Conservation (phyloP, 2,888 invertebrate species). For the Troides helena region DNA sequence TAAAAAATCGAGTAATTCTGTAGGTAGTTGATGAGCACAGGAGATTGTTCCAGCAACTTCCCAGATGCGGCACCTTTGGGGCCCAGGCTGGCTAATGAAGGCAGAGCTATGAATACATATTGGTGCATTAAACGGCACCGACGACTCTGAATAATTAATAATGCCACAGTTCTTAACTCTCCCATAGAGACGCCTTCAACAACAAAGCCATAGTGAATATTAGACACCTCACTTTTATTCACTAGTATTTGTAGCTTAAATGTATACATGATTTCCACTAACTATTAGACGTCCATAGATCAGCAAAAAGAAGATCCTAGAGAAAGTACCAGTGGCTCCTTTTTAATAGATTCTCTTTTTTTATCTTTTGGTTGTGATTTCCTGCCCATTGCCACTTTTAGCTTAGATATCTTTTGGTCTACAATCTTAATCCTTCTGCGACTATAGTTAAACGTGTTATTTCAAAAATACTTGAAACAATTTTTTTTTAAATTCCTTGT, state of each 20-base stretch:
- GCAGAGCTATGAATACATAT: constrained; percentile 70
- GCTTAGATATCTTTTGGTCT: too few relatives aligned
- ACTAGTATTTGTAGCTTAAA: neutral
- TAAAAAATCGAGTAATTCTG: neutral
- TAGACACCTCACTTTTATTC: constrained; percentile 8
- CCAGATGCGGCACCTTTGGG: constrained; percentile 39
- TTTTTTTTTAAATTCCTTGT: too few relatives aligned
- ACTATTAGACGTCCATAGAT: too few relatives aligned
- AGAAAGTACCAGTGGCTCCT: too few relatives aligned
- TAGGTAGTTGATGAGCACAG: constrained; percentile 1
- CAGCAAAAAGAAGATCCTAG: too few relatives aligned
- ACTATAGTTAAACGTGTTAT: too few relatives aligned
- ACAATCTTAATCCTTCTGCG: too few relatives aligned
- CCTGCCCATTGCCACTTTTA: too few relatives aligned
- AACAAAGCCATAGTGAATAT: constrained; percentile 13
- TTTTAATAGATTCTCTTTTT: too few relatives aligned
- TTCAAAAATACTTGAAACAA: too few relatives aligned
- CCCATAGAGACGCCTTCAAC: constrained; percentile 36
- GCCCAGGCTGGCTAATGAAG: constrained; percentile 55
- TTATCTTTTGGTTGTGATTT: too few relatives aligned
- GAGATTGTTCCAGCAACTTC: constrained; percentile 49
- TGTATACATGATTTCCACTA: neutral
- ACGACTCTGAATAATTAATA: constrained; percentile 65
- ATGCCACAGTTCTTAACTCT: constrained; percentile 50
- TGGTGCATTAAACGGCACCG: constrained; percentile 58